Evolutionary conservation across 2,888 invertebrate genomes (phyloP), one percentile per base, ranked within the genome.

Genomic region (Nymphalis polychloros): DNA sequence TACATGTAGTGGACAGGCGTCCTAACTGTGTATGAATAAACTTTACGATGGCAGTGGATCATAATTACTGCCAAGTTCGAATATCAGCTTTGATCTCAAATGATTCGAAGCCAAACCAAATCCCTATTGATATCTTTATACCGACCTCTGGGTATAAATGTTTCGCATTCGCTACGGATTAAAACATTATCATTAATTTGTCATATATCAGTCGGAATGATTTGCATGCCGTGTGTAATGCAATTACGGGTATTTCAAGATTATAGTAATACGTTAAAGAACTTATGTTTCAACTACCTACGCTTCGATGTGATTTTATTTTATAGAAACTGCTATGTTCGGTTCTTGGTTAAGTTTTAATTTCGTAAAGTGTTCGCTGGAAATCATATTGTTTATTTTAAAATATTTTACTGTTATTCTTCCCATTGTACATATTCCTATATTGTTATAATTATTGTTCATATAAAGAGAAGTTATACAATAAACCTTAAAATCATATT

Each of bases 1-100:
- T 17, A 17, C 31, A 16, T 31, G 27, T 53, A 53, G 53, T 53
- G 17, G 53, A 17, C 27, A 31, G 16, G 53, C 53, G 60, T 16
- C 52, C 31, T 61, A 49, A 50, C 62, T 59, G 13, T 35, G 23
- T 47, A 62, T 16, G 35, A 63, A 59, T 59, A 23, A 64, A 67
- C 59, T 67, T 68, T 86, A 86, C 81, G 83, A 82, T 83, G 78
- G 72, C 76, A 72, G 52, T 73, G 74, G 78, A 77, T 81, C 77
- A 78, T 77, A 77, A 77, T 73, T 74, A 77, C 75, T 83, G 82
- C 84, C 84, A 84, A 84, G 81, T 81, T 49, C 78, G 77, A 55
- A 75, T 76, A 74, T 69, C 52, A 76, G 77, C 90, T 91, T 90
- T 90, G 89, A 90, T 90, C 86, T 88, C 75, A 57, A 69, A 27